Conservation (phyloP, 2,888 invertebrate genomes). For the Tribolium freemani region DNA sequence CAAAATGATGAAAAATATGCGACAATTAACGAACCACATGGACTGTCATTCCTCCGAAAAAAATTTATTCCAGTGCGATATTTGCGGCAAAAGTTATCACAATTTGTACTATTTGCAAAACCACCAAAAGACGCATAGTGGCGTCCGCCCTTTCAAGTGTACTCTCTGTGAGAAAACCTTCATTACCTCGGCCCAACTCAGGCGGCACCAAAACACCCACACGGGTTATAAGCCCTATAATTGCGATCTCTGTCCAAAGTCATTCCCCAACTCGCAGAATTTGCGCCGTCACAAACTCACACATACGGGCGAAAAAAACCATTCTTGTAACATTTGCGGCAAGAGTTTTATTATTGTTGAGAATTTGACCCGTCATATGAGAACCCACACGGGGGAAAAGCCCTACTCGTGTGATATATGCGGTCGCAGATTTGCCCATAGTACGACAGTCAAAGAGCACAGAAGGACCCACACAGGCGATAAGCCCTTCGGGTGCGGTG, state of each 20-base stretch:
- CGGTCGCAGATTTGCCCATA: constrained; percentile 61
- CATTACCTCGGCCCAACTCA: constrained; percentile 58
- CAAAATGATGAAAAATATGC: constrained; percentile 57
- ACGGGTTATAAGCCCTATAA: constrained; percentile 60
- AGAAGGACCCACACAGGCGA: constrained; percentile 61
- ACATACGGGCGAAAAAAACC: constrained; percentile 63
- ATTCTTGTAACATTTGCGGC: constrained; percentile 57
- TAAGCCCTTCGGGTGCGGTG: constrained; percentile 59
- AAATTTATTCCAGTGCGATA: constrained; percentile 57
- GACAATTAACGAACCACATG: constrained; percentile 58
- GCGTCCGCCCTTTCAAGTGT: constrained; percentile 57
- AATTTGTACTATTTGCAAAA: constrained; percentile 55
- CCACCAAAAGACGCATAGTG: constrained; percentile 57
- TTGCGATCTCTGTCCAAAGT: constrained; percentile 59
- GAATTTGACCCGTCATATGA: constrained; percentile 61
- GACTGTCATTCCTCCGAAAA: constrained; percentile 55
- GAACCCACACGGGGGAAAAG: constrained; percentile 64
- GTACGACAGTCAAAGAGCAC: constrained; percentile 64
- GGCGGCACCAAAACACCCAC: constrained; percentile 62
- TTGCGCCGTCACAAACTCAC: constrained; percentile 62
- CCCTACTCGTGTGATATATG: constrained; percentile 61
- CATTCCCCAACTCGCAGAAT: constrained; percentile 61
- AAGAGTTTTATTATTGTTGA: constrained; percentile 59
- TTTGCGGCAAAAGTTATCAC: constrained; percentile 60
- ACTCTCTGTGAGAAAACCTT: constrained; percentile 61